phyloP scores from a whole-genome alignment of 2,888 invertebrate species.

The Teleiodes luculella region DNA sequence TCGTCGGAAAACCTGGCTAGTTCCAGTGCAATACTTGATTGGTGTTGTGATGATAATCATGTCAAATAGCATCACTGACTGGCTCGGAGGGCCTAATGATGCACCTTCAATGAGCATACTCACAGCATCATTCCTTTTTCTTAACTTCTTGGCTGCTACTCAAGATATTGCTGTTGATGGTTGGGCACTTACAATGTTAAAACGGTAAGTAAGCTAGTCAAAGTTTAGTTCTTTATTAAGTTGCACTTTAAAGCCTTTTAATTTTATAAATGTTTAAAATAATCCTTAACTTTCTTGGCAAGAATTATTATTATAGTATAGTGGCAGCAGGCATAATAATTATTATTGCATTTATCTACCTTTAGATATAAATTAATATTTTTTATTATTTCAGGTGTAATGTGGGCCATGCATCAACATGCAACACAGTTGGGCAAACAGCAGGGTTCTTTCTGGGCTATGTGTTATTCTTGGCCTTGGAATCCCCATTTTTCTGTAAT shows the following conservation, averaged over 20 bases:
- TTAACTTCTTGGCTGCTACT: constrained; percentile 98
- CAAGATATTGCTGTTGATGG: constrained; percentile 99
- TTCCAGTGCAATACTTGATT: constrained; percentile 95
- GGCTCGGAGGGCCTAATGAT: constrained; percentile 83
- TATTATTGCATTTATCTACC: background rate
- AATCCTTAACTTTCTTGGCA: too few relatives aligned
- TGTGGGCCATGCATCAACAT: constrained; percentile 98
- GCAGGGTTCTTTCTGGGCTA: constrained; percentile 98
- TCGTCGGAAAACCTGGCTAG: constrained; percentile 95
- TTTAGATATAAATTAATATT: background rate
- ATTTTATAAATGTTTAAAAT: too few relatives aligned
- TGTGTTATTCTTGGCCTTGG: constrained; percentile 96
- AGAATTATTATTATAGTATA: too few relatives aligned
- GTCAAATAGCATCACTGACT: constrained; percentile 85
- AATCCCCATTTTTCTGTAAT: constrained; percentile 97
- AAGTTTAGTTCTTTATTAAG: too few relatives aligned
- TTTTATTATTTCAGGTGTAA: constrained; percentile 82
- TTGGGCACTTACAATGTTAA: constrained; percentile 99
- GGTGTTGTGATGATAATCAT: constrained; percentile 93
- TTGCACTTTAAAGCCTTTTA: too few relatives aligned
- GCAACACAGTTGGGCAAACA: constrained; percentile 99
- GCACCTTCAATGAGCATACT: constrained; percentile 86
- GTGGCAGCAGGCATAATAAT: too few relatives aligned
- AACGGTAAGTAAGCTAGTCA: constrained; percentile 87
- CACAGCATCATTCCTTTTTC: constrained; percentile 90